A percentile compares a stretch with the other conserved stretches of the same genome.
phyloP scores from a whole-genome alignment of 2,888 invertebrate genomes.

The Nemapogon koenigi region DNA sequence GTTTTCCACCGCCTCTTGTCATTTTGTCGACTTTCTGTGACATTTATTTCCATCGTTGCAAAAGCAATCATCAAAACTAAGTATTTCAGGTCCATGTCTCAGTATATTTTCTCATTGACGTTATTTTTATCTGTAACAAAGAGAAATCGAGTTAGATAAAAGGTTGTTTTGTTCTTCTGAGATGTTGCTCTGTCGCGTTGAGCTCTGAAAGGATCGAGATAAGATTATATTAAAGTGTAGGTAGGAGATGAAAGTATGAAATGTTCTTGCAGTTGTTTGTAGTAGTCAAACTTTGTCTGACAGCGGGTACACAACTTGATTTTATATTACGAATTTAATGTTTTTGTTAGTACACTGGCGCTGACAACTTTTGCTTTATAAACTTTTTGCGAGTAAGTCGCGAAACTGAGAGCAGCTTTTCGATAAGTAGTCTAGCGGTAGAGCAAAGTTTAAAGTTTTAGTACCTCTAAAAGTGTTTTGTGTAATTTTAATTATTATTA shows the following conservation, averaged over 20 bases:
- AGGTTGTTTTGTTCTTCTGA: slow-evolving; percentile 6
- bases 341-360: slow-evolving; percentile 2
- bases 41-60: slow-evolving; percentile 52
- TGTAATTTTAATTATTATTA: too few species aligned
- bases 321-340: slow-evolving; percentile 5
- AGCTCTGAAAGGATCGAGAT: slow-evolving; percentile 3
- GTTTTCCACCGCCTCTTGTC: slow-evolving; percentile 55
- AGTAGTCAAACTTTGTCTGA: slow-evolving; percentile 5
- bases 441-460: neutral
- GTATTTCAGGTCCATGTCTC: slow-evolving; percentile 48
- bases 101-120: slow-evolving; percentile 30
- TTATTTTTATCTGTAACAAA: slow-evolving; percentile 52
- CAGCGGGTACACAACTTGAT: slow-evolving; percentile 6
- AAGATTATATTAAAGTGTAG: slow-evolving; percentile 6
- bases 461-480: neutral
- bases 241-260: too few species aligned
- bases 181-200: neutral
- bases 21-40: slow-evolving; percentile 52
- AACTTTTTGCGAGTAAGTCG: slow-evolving; percentile 5
- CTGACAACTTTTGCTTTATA: slow-evolving; percentile 5
- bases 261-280: neutral
- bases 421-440: slow-evolving; percentile 6
- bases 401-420: slow-evolving; percentile 5
- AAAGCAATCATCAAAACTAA: slow-evolving; percentile 55
- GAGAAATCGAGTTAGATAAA: slow-evolving; percentile 16